These are phyloP conservation scores for Tinamus guttatus DNA, from an alignment of 2,113 vertebrate species.

Conservation along the genomic window DNA sequence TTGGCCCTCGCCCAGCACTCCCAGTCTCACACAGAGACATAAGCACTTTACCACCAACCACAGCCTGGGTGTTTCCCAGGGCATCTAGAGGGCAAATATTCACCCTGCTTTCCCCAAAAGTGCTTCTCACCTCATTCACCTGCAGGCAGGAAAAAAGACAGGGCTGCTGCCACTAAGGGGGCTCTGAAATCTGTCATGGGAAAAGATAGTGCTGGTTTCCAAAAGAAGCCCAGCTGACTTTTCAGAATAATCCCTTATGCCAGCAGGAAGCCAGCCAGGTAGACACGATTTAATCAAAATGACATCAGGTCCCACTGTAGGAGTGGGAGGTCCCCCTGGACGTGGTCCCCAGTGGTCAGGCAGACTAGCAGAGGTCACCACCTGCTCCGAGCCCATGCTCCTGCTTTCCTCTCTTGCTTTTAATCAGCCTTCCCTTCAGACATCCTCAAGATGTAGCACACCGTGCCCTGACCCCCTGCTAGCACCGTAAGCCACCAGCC, in stretches of 20 bases:
- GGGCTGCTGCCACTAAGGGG: fast-evolving
- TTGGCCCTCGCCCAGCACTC: not conserved
- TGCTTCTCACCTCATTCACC: not conserved
- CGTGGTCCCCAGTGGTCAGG: not conserved
- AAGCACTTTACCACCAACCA: fast-evolving
- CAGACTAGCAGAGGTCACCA: not conserved
- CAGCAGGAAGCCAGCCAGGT: constrained; percentile 37
- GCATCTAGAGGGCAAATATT: not conserved
- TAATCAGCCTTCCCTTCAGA: not conserved
- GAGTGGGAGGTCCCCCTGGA: constrained; percentile 15
- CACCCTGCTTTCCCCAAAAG: not conserved
- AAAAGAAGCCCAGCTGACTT: not conserved
- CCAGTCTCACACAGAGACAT: not conserved
- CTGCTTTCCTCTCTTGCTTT: not conserved
- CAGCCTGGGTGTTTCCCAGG: fast-evolving
- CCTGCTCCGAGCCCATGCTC: not conserved
- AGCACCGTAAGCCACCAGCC: not conserved
- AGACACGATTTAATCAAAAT: constrained; percentile 59
- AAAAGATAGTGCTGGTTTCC: not conserved
- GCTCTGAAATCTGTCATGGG: fast-evolving
- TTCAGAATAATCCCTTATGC: not conserved
- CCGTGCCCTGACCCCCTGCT: not conserved
- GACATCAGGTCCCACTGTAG: not conserved
- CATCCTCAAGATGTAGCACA: not conserved
- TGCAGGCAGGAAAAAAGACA: not conserved